phyloP scores from a whole-genome alignment of 2,888 invertebrate genomes.

The Drosophila trichaetosa region DNA sequence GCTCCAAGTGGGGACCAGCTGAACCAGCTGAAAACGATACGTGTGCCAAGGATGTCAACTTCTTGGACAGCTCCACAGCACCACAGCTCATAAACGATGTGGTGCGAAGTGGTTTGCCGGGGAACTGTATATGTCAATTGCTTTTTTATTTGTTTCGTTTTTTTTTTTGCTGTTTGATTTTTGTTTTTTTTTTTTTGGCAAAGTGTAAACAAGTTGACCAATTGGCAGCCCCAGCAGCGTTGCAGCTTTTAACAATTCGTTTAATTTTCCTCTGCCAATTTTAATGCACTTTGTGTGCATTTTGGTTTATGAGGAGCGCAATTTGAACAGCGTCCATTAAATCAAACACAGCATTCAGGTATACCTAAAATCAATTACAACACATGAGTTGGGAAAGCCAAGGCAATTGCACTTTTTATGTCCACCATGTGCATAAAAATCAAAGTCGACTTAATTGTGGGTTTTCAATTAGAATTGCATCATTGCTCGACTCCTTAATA shows the following conservation, averaged over 20 bases:
- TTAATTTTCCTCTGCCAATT: constrained; percentile 39
- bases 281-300: constrained; percentile 26
- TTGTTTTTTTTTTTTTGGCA: constrained; percentile 25
- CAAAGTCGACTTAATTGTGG: constrained; percentile 24
- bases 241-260: constrained; percentile 52
- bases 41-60: constrained; percentile 82
- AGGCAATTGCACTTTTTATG: constrained; percentile 30
- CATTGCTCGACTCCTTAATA: not conserved
- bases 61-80: constrained; percentile 54
- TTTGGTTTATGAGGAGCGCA: constrained; percentile 22
- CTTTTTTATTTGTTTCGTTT: constrained; percentile 15
- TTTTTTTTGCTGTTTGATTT: constrained; percentile 1
- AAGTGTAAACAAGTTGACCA: constrained; percentile 61
- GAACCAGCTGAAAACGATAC: constrained; percentile 60
- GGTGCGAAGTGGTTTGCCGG: not conserved
- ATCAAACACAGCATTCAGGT: constrained; percentile 21
- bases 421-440: constrained; percentile 27
- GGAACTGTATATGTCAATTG: constrained; percentile 31
- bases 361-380: constrained; percentile 43
- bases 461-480: not conserved
- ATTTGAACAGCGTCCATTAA: constrained; percentile 31
- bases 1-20: constrained; percentile 27
- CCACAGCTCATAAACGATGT: constrained; percentile 23
- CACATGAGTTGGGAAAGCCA: constrained; percentile 14
- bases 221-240: constrained; percentile 27